phyloP scores from a whole-genome alignment of 2,113 vertebrate genomes.

The Piprites chloris region DNA sequence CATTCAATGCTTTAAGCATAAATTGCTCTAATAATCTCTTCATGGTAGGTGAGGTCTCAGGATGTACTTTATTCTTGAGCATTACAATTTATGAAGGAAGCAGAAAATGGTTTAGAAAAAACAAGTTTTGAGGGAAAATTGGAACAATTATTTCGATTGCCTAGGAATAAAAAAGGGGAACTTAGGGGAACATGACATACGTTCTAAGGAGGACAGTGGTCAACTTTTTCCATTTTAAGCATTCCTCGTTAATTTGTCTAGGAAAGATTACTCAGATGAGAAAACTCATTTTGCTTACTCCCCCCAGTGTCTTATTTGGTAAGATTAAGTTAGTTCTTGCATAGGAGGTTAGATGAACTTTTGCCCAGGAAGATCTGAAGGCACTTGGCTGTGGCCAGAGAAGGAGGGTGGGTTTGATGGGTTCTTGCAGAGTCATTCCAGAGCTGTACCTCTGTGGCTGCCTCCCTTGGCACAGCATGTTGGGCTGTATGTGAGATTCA shows the following conservation, averaged over 20 bases:
- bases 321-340: neutral
- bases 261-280: neutral
- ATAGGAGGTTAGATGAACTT: neutral
- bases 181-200: neutral
- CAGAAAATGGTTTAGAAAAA: neutral
- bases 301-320: neutral
- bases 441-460: neutral
- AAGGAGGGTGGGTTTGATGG: neutral
- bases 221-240: conserved; percentile 9
- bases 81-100: neutral
- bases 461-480: neutral
- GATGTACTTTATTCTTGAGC: neutral
- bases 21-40: neutral
- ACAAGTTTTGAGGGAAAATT: neutral
- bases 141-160: neutral
- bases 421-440: neutral
- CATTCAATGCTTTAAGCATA: neutral
- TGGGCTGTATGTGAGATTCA: neutral
- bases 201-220: neutral
- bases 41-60: neutral
- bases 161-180: neutral
- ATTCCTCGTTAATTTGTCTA: neutral
- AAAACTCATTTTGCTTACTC: conserved; percentile 1
- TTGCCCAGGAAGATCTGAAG: neutral
- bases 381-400: neutral